Percentiles rank a stretch among this genome's conserved stretches.
Conservation (phyloP, 2,888 invertebrate species). For the Hipparchia semele region DNA sequence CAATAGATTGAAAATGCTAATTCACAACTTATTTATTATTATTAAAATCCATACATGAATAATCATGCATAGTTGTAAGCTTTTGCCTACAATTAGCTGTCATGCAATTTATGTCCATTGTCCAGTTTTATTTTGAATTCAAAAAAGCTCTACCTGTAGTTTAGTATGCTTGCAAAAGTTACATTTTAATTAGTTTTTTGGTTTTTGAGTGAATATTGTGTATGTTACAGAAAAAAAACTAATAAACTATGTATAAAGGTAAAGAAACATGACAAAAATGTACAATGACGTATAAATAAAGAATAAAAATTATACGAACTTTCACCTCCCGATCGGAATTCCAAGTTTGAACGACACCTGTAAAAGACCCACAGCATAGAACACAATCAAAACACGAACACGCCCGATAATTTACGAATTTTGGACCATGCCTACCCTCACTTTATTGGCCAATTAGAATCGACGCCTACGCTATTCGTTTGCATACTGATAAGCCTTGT, state of each 20-base stretch:
- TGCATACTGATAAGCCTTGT: slow-evolving; percentile 46
- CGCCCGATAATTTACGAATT: slow-evolving; percentile 38
- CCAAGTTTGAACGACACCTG: slow-evolving; percentile 20
- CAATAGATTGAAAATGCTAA: slow-evolving; percentile 5
- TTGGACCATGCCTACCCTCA: slow-evolving; percentile 46
- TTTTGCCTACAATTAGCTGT: not conserved
- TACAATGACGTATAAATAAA: slow-evolving; percentile 5
- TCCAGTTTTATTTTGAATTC: not conserved
- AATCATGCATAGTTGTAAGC: not conserved
- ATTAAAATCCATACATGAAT: not conserved
- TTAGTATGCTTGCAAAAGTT: too few species aligned
- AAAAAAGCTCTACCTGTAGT: not conserved
- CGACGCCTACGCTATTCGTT: slow-evolving; percentile 59
- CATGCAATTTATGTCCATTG: too few species aligned
- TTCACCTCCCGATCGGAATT: slow-evolving; percentile 18
- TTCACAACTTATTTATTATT: not conserved
- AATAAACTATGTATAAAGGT: not conserved
- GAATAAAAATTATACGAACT: slow-evolving; percentile 17
- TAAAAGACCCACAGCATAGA: slow-evolving; percentile 37
- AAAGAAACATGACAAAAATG: not conserved
- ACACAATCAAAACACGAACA: slow-evolving; percentile 31
- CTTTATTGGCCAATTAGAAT: slow-evolving; percentile 62
- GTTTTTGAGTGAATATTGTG: too few species aligned
- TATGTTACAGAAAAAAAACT: not conserved
- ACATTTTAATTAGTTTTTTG: too few species aligned